These are phyloP conservation scores for Percopsis transmontana DNA, from an alignment of 2,113 vertebrate species.

Conservation along the genomic window DNA sequence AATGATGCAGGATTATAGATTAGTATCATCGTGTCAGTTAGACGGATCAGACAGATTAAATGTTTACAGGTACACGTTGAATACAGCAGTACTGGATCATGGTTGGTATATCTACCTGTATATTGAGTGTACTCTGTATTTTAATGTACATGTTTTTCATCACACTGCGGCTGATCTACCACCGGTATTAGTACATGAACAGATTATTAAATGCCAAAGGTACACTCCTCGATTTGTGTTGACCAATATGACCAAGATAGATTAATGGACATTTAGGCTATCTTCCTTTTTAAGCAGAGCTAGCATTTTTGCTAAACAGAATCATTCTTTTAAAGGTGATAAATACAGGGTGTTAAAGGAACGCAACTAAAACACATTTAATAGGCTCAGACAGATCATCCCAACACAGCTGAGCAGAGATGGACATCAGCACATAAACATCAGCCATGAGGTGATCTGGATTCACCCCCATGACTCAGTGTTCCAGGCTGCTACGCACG, in stretches of 20 bases:
- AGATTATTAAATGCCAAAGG: no score
- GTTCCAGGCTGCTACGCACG: slow-evolving; percentile 30
- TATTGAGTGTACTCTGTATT: no score
- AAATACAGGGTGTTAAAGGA: background rate
- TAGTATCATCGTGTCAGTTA: slow-evolving; percentile 38
- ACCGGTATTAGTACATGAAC: no score
- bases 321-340: background rate
- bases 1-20: slow-evolving; percentile 47
- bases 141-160: no score
- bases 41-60: slow-evolving; percentile 70
- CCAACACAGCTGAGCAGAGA: slow-evolving; percentile 6
- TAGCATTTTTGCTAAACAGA: background rate
- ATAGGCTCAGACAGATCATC: slow-evolving; percentile 39
- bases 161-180: no score
- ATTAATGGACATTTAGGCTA: no score
- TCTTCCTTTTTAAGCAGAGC: no score
- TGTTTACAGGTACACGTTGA: background rate
- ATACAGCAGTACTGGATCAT: no score
- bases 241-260: no score
- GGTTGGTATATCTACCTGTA: no score
- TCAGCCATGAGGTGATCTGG: slow-evolving; percentile 4
- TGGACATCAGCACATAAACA: background rate
- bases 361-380: background rate
- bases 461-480: slow-evolving; percentile 17
- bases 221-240: no score